These are phyloP conservation scores for Lamprotornis superbus DNA, from an alignment of 2,113 vertebrate genomes.

Conservation along the genomic window DNA sequence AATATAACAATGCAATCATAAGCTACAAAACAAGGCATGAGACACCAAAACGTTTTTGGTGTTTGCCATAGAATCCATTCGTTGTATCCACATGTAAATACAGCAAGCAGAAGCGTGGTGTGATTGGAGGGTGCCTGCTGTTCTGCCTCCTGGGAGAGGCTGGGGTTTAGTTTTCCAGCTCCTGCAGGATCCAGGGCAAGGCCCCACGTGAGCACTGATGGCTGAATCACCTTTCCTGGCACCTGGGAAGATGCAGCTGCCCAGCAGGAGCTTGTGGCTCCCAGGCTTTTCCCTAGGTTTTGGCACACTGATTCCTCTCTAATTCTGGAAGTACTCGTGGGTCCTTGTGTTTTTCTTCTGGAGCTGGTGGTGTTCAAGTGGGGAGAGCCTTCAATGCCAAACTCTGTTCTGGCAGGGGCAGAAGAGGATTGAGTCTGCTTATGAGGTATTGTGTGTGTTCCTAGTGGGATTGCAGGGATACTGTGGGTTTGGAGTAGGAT, in stretches of 20 bases:
- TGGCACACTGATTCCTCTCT: background rate
- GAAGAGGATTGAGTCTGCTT: slow-evolving; percentile 46
- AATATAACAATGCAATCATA: accelerated
- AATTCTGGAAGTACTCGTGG: accelerated
- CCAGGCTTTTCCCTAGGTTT: background rate
- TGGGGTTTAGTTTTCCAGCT: background rate
- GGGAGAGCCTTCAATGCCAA: background rate
- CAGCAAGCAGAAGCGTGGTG: accelerated
- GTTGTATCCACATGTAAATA: accelerated
- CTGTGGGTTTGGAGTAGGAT: background rate
- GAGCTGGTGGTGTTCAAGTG: background rate
- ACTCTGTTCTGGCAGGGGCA: background rate
- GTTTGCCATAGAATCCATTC: accelerated
- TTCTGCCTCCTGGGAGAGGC: background rate
- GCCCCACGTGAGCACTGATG: background rate
- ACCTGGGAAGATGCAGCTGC: background rate
- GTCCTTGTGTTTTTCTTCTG: accelerated
- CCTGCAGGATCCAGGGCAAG: background rate
- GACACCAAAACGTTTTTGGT: accelerated
- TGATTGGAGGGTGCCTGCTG: background rate
- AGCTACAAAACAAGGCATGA: background rate
- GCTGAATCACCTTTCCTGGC: background rate
- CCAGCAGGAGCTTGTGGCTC: background rate
- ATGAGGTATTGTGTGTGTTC: slow-evolving; percentile 2
- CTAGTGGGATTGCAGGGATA: background rate